phyloP scores from a whole-genome alignment of 2,113 vertebrate species.

The Petromus typicus region DNA sequence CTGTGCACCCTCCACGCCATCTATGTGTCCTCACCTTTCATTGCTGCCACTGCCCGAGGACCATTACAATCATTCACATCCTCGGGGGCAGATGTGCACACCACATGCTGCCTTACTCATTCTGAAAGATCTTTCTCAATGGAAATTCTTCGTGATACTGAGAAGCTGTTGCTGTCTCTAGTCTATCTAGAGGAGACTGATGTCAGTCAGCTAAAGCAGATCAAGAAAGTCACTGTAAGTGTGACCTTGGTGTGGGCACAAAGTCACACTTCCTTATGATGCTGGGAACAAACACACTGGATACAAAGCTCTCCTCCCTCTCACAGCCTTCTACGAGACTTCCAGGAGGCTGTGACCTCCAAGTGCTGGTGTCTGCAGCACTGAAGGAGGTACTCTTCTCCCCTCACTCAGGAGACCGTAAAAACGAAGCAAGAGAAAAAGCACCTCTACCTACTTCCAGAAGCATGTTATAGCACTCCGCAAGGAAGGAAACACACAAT shows the following conservation, averaged over 20 bases:
- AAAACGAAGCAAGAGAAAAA: neutral
- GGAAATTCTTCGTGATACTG: neutral
- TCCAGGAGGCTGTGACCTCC: neutral
- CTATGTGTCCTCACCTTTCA: neutral
- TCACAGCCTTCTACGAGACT: neutral
- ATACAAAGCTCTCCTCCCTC: neutral
- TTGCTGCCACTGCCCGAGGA: neutral
- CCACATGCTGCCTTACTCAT: neutral
- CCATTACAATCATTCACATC: neutral
- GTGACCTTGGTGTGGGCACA: neutral
- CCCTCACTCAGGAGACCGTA: neutral
- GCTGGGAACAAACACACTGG: neutral
- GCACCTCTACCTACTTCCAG: slow-evolving; percentile 5
- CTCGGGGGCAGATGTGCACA: neutral
- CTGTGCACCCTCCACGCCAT: neutral
- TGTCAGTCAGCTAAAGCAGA: neutral
- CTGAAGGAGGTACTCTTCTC: neutral
- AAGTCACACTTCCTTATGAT: neutral
- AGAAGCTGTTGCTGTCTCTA: neutral
- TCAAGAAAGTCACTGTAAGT: neutral
- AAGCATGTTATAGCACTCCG: neutral
- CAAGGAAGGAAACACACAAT: slow-evolving; percentile 17
- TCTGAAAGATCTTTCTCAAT: neutral
- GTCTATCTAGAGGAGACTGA: neutral
- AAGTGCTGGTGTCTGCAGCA: no score